These are phyloP conservation scores for Tragulus kanchil DNA, from an alignment of 2,113 vertebrate genomes.

Conservation along the genomic window DNA sequence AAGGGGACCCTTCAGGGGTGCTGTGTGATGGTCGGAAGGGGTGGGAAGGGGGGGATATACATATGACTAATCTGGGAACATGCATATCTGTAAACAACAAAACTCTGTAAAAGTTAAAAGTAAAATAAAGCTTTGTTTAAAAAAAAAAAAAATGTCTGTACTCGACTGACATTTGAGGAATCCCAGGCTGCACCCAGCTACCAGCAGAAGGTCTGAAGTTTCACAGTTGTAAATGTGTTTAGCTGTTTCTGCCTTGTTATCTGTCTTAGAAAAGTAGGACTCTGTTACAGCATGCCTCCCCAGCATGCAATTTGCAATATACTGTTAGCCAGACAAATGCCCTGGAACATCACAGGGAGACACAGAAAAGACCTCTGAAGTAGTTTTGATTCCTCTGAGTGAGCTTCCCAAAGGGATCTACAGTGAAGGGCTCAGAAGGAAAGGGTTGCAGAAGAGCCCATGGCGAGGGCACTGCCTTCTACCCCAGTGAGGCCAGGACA, in stretches of 20 bases:
- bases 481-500: not conserved
- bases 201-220: not conserved
- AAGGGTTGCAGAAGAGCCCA: not conserved
- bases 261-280: not conserved
- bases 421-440: not conserved
- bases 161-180: not conserved
- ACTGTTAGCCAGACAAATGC: not conserved
- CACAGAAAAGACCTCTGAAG: not conserved
- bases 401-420: not conserved
- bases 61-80: too few relatives aligned
- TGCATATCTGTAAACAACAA: too few relatives aligned
- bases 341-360: not conserved
- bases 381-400: not conserved
- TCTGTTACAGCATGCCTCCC: not conserved
- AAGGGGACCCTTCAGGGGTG: too few relatives aligned
- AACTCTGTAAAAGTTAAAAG: too few relatives aligned
- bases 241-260: not conserved
- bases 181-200: not conserved
- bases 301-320: not conserved
- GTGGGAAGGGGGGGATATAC: too few relatives aligned
- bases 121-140: too few relatives aligned
- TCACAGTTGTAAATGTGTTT: not conserved
- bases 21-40: too few relatives aligned
- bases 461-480: not conserved
- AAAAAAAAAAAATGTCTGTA: not conserved